Evolutionary conservation across 2,113 vertebrate genomes (phyloP), one percentile per base, ranked within the genome.

Genomic region (Ahaetulla prasina): DNA sequence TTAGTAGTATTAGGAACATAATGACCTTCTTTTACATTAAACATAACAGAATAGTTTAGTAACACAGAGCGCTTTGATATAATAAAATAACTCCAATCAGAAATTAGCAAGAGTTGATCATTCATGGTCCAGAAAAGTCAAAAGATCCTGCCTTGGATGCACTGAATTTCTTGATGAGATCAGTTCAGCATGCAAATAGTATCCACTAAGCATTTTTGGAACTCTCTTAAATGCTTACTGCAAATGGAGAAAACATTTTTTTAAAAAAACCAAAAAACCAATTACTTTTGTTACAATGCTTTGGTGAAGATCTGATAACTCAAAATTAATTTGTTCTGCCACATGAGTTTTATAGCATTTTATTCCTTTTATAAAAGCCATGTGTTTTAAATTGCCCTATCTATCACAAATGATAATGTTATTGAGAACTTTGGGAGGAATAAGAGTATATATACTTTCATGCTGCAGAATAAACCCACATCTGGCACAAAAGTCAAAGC

Each of bases 321-420:
- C 94, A 87, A 92, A 94, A 96, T 94, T 89, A 92, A 94, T 95
- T 94, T 94, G 95, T 94, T 95, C 96, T 93, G 92, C 94, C 89
- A 85, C 14, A 23, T 93, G 93, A 53, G 47, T 88, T 95, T 95
- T 93, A 95, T 43, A 90, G 90, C 90, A 91, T 88, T 91, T 93
- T 88, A 89, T 91, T 93, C 55, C 86, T 91, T 93, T 93, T 63
- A 68, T 68, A 93, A 92, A 90, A 50, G 89, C 80, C 88, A 63
- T 91, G 93, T n/a, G 93, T 89, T 91, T 92, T 91, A 87, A 92
- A 93, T 94, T 93, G 93, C 86, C 43, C 85, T 93, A 89, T 91
- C 39, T 53, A 92, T 47, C 93, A 57, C 91, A 93, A 92, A 93
- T 68, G 87, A 60, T 93, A 94, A 94, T 23, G 74, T 84, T 94